phyloP scores from a whole-genome alignment of 2,113 vertebrate species.

The Etheostoma cragini region DNA sequence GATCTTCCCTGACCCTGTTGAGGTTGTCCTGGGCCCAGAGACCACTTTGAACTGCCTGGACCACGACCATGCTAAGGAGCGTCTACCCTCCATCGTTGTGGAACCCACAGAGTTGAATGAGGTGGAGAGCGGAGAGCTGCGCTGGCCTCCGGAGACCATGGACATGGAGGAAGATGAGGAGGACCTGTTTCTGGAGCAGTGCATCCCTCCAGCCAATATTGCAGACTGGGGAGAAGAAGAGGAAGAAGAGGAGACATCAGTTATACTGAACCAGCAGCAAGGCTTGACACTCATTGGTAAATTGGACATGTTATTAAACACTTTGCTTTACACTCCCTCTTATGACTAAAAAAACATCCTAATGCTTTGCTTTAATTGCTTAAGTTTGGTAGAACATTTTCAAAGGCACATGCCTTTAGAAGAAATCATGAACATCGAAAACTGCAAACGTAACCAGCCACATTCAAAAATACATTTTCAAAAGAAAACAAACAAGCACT shows the following conservation, averaged over 20 bases:
- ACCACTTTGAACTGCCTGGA: constrained; percentile 57
- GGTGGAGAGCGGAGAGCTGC: constrained; percentile 88
- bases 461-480: neutral
- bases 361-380: neutral
- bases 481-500: neutral
- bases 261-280: constrained; percentile 74
- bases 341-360: neutral
- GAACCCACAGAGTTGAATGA: constrained; percentile 86
- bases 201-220: constrained; percentile 84
- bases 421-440: neutral
- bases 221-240: constrained; percentile 84
- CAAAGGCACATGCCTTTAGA: neutral
- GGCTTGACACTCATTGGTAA: constrained; percentile 80
- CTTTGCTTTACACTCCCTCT: neutral
- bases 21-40: constrained; percentile 69
- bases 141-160: constrained; percentile 85
- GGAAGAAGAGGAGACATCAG: constrained; percentile 69
- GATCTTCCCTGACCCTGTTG: constrained; percentile 87
- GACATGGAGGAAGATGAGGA: constrained; percentile 84
- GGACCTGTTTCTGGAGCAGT: constrained; percentile 85
- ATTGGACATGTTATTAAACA: neutral
- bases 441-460: too few species aligned
- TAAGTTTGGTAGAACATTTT: neutral
- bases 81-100: constrained; percentile 87
- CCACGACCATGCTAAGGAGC: constrained; percentile 77